These are phyloP conservation scores for Clepsis dumicolana DNA, from an alignment of 2,888 invertebrate genomes.

Conservation along the genomic window DNA sequence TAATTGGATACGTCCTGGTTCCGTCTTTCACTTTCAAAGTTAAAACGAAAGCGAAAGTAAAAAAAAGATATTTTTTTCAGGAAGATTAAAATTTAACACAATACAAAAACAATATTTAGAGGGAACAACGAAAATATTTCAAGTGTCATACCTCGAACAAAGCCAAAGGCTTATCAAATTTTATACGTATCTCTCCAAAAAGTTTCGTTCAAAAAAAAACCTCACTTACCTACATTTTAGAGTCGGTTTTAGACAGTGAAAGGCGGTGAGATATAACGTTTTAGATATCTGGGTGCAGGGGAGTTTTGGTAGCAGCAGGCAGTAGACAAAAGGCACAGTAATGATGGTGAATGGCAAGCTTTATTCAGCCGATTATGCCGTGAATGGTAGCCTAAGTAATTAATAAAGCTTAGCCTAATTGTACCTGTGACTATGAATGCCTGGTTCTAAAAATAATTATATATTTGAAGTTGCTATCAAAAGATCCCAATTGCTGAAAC, in stretches of 20 bases:
- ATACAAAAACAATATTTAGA: conserved; percentile 14
- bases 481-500: too few relatives aligned
- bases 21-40: conserved; percentile 12
- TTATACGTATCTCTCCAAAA: neutral
- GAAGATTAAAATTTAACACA: conserved; percentile 20
- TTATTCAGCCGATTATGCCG: conserved; percentile 25
- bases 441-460: neutral
- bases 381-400: conserved; percentile 22
- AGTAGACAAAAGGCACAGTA: conserved; percentile 16
- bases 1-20: conserved; percentile 23
- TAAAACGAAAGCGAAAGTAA: neutral
- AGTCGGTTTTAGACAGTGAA: neutral
- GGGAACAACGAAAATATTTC: conserved; percentile 13
- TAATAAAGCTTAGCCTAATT: conserved; percentile 16
- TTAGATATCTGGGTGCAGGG: neutral
- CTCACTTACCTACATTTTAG: neutral
- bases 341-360: conserved; percentile 24
- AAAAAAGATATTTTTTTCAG: neutral
- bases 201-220: neutral
- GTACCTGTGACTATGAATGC: conserved; percentile 1
- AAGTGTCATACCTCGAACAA: conserved; percentile 19
- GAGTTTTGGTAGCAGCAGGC: conserved; percentile 15
- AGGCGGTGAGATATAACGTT: neutral
- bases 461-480: neutral
- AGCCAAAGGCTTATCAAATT: neutral